A percentile compares a stretch with the other conserved stretches of the same genome.
Conservation (phyloP, 2,888 invertebrate species). For the Hermaeophaga mercurialis region DNA sequence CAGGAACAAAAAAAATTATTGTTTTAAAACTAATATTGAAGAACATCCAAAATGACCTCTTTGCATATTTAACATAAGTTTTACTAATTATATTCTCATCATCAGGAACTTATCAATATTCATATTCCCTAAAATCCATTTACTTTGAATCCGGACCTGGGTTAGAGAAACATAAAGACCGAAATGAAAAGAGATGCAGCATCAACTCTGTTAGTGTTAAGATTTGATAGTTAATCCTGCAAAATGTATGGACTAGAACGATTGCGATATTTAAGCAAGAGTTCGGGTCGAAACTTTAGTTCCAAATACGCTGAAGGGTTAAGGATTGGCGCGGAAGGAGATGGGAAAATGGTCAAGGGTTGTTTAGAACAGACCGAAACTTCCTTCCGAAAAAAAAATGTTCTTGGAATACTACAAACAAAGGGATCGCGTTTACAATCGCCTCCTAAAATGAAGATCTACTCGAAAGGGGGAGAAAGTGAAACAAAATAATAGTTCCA, state of each 20-base stretch:
- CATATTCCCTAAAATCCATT: too few species aligned
- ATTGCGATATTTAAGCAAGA: conserved; percentile 49
- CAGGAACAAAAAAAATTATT: too few species aligned
- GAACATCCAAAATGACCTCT: too few species aligned
- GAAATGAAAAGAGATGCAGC: conserved; percentile 35
- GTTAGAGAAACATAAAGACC: conserved; percentile 21
- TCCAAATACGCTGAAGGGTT: conserved; percentile 14
- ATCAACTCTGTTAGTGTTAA: conserved; percentile 43
- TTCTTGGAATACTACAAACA: too few species aligned
- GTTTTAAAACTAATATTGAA: too few species aligned
- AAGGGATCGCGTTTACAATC: too few species aligned
- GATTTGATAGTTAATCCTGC: conserved; percentile 49
- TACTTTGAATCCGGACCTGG: conserved; percentile 24
- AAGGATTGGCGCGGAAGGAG: conserved; percentile 14
- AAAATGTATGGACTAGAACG: conserved; percentile 51
- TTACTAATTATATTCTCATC: too few species aligned
- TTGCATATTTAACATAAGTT: too few species aligned
- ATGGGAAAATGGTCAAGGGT: conserved; percentile 24
- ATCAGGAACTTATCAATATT: too few species aligned
- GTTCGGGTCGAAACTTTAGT: conserved; percentile 24
- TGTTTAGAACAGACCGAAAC: conserved; percentile 11
- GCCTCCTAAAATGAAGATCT: too few species aligned
- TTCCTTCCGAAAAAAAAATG: conserved; percentile 4
- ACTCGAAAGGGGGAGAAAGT: too few species aligned
- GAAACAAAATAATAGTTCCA: too few species aligned